Conservation (phyloP, 2,797 vertebrate genomes). For the Characodon lateralis region DNA sequence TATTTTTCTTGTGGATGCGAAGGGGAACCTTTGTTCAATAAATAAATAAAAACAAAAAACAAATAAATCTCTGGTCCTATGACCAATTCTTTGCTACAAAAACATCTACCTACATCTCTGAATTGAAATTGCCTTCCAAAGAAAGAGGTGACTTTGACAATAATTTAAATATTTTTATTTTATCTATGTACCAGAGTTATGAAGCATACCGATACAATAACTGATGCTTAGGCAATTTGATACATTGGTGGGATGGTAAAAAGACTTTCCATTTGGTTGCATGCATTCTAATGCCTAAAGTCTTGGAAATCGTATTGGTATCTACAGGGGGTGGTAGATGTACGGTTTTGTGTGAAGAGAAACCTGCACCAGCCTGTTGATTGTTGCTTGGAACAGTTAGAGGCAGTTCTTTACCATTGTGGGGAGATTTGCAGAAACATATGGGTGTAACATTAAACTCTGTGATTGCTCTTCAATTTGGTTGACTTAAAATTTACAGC, state of each 20-base stretch:
- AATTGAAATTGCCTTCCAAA: background rate
- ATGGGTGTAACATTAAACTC: background rate
- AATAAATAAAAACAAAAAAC: background rate
- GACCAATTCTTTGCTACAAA: background rate
- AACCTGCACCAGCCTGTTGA: background rate
- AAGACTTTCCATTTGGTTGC: background rate
- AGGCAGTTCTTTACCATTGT: background rate
- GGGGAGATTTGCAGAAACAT: background rate
- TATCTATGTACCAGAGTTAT: background rate
- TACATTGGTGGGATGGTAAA: background rate
- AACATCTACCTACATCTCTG: background rate
- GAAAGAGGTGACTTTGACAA: background rate
- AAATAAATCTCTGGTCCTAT: background rate
- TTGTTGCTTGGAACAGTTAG: background rate
- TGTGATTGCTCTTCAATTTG: background rate
- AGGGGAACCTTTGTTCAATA: background rate
- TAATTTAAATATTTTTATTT: background rate
- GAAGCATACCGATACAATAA: background rate
- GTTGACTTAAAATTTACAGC: background rate
- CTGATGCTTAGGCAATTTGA: background rate
- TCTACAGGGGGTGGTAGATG: background rate
- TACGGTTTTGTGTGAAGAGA: background rate
- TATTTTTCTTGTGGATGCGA: background rate
- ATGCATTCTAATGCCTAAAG: background rate
- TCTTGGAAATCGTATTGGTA: background rate